These are phyloP conservation scores for Telmatochromis sp. DNA, from an alignment of 2,113 vertebrate genomes.

Conservation along the genomic window DNA sequence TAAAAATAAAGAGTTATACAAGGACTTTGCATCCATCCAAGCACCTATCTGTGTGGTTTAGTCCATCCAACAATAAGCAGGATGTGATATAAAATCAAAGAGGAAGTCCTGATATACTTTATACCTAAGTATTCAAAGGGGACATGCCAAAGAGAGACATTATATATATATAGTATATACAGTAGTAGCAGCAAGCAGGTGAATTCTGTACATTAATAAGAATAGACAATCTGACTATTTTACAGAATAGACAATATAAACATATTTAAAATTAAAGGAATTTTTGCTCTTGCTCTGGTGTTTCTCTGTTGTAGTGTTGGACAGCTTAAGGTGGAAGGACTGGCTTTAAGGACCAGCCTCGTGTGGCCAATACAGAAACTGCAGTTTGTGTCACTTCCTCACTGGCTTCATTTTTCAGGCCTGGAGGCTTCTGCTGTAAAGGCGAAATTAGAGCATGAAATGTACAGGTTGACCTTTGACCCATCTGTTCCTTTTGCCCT, in stretches of 20 bases:
- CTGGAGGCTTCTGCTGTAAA: background rate
- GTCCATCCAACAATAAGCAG: background rate
- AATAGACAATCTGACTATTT: background rate
- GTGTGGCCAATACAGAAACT: background rate
- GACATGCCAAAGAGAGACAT: background rate
- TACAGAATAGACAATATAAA: background rate
- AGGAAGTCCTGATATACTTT: background rate
- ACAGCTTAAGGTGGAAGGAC: background rate
- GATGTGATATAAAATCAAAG: background rate
- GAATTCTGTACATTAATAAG: background rate
- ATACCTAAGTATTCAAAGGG: background rate
- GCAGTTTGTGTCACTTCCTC: background rate
- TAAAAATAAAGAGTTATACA: background rate
- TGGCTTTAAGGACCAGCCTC: background rate
- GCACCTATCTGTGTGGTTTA: background rate
- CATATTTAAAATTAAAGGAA: background rate
- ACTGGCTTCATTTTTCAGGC: background rate
- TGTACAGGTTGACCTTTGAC: constrained; percentile 44
- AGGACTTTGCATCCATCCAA: background rate
- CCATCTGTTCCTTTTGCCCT: constrained; percentile 1
- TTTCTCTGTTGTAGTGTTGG: background rate
- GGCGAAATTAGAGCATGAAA: constrained; percentile 42
- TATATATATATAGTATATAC: background rate
- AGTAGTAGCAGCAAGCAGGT: background rate
- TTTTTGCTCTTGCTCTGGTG: background rate